Evolutionary conservation across 2,797 vertebrate genomes (phyloP).

Genomic region (Mus spretus): DNA sequence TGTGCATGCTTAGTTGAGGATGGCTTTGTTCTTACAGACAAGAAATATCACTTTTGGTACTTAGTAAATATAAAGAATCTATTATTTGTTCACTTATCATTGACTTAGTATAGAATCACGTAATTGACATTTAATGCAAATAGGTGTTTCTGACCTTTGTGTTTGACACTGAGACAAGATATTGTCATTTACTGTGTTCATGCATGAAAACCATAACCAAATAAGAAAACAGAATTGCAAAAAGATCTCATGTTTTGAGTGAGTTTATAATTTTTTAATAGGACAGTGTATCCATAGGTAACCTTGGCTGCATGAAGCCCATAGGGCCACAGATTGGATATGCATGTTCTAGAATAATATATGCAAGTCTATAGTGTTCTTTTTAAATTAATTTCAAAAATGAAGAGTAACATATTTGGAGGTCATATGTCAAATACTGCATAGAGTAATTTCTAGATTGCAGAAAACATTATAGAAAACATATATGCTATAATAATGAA

Average conservation of each 20-base stretch:
- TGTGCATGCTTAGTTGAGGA: constrained; percentile 28
- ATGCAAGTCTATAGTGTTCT: neutral
- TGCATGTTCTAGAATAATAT: constrained; percentile 33
- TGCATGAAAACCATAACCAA: neutral
- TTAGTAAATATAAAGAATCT: constrained; percentile 35
- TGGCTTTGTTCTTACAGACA: constrained; percentile 53
- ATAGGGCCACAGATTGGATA: neutral
- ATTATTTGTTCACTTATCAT: constrained; percentile 69
- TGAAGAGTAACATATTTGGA: constrained; percentile 2
- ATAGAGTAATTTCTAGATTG: constrained; percentile 23
- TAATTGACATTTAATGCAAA: neutral
- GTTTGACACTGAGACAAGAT: neutral
- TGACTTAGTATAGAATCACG: constrained; percentile 40
- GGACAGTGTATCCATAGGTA: neutral
- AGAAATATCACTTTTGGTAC: constrained; percentile 27
- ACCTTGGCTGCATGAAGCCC: neutral
- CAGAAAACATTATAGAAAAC: constrained; percentile 38
- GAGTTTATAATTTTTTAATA: neutral
- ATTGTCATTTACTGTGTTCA: neutral
- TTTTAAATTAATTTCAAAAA: constrained; percentile 61
- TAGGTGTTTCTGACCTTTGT: neutral
- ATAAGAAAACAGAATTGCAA: neutral
- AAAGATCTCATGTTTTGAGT: neutral
- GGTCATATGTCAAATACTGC: neutral
- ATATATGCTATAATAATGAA: neutral